Evolutionary conservation across 2,797 vertebrate genomes (phyloP).

Genomic region (Arctocebus calabarensis): DNA sequence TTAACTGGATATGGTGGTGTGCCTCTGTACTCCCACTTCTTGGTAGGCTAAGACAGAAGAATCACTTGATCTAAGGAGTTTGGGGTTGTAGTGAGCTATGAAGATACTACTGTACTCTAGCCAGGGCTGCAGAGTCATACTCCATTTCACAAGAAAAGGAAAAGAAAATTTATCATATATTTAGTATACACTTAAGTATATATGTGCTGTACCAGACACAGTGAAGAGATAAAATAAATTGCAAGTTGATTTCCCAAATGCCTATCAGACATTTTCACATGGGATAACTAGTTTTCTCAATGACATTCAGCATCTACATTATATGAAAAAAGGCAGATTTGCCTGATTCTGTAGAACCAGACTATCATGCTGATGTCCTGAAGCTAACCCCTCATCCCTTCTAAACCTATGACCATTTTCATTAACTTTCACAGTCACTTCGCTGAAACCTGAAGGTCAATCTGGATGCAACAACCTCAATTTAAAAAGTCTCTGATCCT

Average conservation of each 20-base stretch:
- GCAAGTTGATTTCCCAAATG: conserved; percentile 5
- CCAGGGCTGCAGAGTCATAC: background rate
- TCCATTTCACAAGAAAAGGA: background rate
- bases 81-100: background rate
- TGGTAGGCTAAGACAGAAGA: background rate
- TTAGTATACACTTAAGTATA: background rate
- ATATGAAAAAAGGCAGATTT: background rate
- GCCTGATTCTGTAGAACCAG: background rate
- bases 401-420: background rate
- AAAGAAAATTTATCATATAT: conserved; percentile 32
- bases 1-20: background rate
- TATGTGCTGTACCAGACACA: background rate
- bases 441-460: background rate
- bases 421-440: background rate
- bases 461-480: background rate
- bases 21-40: background rate
- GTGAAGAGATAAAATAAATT: conserved; percentile 37
- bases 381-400: background rate
- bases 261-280: background rate
- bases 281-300: background rate
- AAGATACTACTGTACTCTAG: background rate
- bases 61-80: background rate
- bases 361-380: background rate
- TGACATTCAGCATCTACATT: background rate
- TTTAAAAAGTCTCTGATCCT: background rate